phyloP scores from a whole-genome alignment of 92 coral and sea anemone species.

The Umimayanthus kanabou region DNA sequence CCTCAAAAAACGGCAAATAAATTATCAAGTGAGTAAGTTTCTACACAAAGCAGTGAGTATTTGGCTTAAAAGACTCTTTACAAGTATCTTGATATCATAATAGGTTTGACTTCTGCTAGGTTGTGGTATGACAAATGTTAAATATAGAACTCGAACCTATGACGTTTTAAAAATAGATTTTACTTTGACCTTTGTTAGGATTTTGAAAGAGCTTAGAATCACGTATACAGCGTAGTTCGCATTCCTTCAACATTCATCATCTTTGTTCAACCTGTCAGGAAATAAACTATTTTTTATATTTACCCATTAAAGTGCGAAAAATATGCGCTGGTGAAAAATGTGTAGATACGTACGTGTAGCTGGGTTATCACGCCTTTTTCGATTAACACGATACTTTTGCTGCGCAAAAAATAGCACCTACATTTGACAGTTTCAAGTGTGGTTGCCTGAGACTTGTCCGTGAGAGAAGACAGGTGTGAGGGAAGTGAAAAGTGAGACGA shows the following conservation, averaged over 20 bases:
- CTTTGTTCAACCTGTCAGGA: constrained; percentile 24
- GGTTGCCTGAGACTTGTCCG: not conserved
- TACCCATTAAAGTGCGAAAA: constrained; percentile 38
- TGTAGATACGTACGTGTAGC: not conserved
- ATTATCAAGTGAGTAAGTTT: not conserved
- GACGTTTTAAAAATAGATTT: constrained; percentile 14
- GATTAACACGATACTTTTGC: constrained; percentile 17
- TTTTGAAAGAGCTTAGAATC: constrained; percentile 2
- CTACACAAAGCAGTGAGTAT: not conserved
- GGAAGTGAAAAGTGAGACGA: constrained; percentile 16
- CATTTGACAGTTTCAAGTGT: constrained; percentile 26
- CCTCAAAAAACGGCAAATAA: not conserved
- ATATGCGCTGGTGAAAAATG: constrained; percentile 16
- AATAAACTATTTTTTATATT: constrained; percentile 21
- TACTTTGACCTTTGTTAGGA: constrained; percentile 22
- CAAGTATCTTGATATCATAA: not conserved
- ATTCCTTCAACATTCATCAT: constrained; percentile 20
- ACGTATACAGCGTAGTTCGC: constrained; percentile 13
- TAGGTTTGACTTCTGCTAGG: too few relatives aligned
- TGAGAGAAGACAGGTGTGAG: constrained; percentile 12
- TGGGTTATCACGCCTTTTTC: constrained; percentile 34
- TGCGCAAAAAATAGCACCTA: constrained; percentile 21
- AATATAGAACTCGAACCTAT: not conserved
- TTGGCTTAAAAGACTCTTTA: not conserved
- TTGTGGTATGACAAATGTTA: constrained; percentile 13